phyloP scores from a whole-genome alignment of 35 echinoderm and acorn worm genomes.

The Apostichopus californicus region DNA sequence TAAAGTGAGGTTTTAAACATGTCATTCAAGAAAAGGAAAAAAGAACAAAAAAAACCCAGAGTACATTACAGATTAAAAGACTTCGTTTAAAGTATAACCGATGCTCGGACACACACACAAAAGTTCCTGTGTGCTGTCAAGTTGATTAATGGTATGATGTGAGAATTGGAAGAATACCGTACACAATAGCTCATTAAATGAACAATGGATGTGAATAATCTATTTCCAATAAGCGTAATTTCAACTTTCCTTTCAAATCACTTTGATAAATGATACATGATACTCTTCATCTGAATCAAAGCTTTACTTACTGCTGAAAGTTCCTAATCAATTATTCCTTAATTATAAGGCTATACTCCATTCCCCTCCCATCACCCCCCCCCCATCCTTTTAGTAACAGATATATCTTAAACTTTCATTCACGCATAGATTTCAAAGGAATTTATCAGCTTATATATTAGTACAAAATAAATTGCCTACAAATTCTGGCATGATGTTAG shows the following conservation, averaged over 20 bases:
- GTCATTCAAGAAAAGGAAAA: not conserved
- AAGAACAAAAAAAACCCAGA: not conserved
- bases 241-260: not conserved
- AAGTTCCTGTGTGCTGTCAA: not conserved
- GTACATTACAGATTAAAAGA: not conserved
- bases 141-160: not conserved
- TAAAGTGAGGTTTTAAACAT: not conserved
- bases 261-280: constrained; percentile 5
- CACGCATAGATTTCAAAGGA: too few species aligned
- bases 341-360: too few species aligned
- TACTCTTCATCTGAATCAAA: too few species aligned
- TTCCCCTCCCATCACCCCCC: too few species aligned
- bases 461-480: too few species aligned
- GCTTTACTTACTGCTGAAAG: too few species aligned
- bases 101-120: not conserved
- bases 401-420: too few species aligned
- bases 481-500: too few species aligned
- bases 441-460: too few species aligned
- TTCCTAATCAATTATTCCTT: too few species aligned
- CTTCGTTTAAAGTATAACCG: not conserved
- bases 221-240: not conserved
- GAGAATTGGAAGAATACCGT: not conserved
- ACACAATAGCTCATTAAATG: not conserved
- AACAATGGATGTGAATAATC: not conserved
- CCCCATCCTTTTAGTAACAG: too few species aligned